phyloP scores from a whole-genome alignment of 2,113 vertebrate species.

The Platysternon megacephalum region DNA sequence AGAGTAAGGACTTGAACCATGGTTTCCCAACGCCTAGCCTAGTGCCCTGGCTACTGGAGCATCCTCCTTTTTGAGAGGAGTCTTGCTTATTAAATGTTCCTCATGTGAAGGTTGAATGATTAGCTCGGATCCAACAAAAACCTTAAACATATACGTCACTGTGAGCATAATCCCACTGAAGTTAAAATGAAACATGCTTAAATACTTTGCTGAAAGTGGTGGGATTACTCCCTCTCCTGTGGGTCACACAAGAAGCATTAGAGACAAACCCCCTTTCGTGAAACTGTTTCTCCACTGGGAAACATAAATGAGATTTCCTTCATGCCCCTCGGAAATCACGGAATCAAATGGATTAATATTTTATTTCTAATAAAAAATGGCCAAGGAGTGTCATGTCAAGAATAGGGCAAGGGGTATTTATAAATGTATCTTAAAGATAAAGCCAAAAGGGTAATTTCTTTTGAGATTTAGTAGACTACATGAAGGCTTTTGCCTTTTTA shows the following conservation, averaged over 20 bases:
- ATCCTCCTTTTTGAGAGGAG: not conserved
- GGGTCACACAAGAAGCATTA: not conserved
- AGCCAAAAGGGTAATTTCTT: not conserved
- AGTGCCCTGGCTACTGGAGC: not conserved
- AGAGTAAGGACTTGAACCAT: not conserved
- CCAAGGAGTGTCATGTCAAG: not conserved
- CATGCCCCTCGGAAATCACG: not conserved
- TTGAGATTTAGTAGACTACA: not conserved
- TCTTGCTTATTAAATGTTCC: not conserved
- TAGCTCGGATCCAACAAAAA: not conserved
- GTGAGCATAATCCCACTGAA: not conserved
- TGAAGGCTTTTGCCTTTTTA: not conserved
- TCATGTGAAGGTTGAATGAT: not conserved
- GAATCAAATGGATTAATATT: not conserved
- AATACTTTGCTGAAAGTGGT: not conserved
- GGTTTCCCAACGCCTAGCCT: not conserved
- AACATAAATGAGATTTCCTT: not conserved
- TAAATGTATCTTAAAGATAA: rapidly evolving
- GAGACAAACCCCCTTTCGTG: not conserved
- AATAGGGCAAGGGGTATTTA: not conserved
- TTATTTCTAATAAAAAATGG: not conserved
- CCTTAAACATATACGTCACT: rapidly evolving
- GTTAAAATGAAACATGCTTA: not conserved
- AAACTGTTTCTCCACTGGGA: not conserved
- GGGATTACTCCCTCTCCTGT: not conserved